phyloP scores from a whole-genome alignment of 2,797 vertebrate genomes.

The Rhinella marina region DNA sequence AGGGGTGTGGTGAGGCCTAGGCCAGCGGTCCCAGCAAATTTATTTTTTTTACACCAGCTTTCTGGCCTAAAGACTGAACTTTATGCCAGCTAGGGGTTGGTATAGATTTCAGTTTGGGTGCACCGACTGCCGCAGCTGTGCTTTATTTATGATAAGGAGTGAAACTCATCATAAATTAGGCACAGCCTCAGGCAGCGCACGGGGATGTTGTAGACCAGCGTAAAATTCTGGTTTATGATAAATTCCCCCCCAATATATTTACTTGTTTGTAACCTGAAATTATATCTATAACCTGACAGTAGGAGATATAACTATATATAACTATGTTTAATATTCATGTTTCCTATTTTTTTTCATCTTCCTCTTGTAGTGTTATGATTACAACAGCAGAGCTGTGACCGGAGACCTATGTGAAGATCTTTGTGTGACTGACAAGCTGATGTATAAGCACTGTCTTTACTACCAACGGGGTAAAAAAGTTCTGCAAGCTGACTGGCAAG shows the following conservation, averaged over 20 bases:
- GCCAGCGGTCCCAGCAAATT: too few species aligned
- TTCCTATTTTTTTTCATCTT: conserved; percentile 54
- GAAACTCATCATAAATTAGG: too few species aligned
- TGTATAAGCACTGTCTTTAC: conserved; percentile 90
- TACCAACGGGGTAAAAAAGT: conserved; percentile 95
- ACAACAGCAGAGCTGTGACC: conserved; percentile 79
- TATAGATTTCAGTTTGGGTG: too few species aligned
- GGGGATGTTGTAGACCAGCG: too few species aligned
- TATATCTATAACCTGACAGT: neutral
- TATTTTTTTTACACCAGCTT: too few species aligned
- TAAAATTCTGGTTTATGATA: neutral
- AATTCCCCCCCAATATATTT: neutral
- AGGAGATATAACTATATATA: neutral
- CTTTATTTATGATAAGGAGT: too few species aligned
- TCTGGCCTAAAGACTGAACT: too few species aligned
- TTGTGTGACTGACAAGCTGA: conserved; percentile 81
- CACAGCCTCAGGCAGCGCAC: too few species aligned
- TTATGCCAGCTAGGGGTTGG: too few species aligned
- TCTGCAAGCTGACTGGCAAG: conserved; percentile 89
- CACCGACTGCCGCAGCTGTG: too few species aligned
- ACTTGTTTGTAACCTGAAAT: neutral
- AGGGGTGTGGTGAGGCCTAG: too few species aligned
- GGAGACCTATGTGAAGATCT: conserved; percentile 93
- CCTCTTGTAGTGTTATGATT: conserved; percentile 84
- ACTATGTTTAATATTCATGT: neutral